A percentile compares a stretch with the other conserved stretches of the same genome.
These are phyloP conservation scores for Lordiphosa collinella DNA, from an alignment of 1,140 invertebrate species.

Conservation along the genomic window DNA sequence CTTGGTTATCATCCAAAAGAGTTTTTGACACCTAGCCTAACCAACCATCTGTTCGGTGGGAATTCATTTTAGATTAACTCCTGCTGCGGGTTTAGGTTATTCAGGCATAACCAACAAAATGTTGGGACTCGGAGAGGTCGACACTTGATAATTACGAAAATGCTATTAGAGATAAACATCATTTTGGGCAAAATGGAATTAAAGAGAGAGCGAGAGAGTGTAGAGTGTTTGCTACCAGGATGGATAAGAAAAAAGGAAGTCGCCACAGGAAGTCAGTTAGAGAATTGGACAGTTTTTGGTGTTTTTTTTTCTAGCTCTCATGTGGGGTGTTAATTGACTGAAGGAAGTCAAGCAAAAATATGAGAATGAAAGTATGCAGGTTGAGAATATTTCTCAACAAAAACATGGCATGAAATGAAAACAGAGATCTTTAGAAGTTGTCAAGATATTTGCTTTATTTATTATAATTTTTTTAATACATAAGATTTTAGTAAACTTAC, in stretches of 20 bases:
- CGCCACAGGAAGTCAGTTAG: constrained; percentile 60
- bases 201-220: constrained; percentile 5
- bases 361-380: constrained; percentile 18
- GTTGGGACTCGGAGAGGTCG: constrained; percentile 18
- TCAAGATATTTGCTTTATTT: neutral
- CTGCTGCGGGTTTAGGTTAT: constrained; percentile 46
- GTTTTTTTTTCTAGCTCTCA: constrained; percentile 20
- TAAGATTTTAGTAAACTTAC: neutral
- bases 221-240: constrained; percentile 41
- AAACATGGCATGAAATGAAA: neutral
- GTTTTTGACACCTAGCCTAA: constrained; percentile 57
- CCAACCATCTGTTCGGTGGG: constrained; percentile 55
- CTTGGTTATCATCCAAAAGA: constrained; percentile 53
- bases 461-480: neutral
- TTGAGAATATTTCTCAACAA: neutral
- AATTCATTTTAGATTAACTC: constrained; percentile 49
- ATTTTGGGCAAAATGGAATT: constrained; percentile 27
- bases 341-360: constrained; percentile 27
- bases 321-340: constrained; percentile 59
- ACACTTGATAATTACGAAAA: constrained; percentile 61
- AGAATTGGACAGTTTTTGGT: constrained; percentile 23
- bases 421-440: neutral
- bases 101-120: constrained; percentile 50
- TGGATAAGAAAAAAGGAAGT: constrained; percentile 55
- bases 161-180: constrained; percentile 70